Evolutionary conservation across 53 echinoderm and acorn worm species (phyloP), one percentile per base, ranked within the genome.

Genomic region (Stichopus horrens): DNA sequence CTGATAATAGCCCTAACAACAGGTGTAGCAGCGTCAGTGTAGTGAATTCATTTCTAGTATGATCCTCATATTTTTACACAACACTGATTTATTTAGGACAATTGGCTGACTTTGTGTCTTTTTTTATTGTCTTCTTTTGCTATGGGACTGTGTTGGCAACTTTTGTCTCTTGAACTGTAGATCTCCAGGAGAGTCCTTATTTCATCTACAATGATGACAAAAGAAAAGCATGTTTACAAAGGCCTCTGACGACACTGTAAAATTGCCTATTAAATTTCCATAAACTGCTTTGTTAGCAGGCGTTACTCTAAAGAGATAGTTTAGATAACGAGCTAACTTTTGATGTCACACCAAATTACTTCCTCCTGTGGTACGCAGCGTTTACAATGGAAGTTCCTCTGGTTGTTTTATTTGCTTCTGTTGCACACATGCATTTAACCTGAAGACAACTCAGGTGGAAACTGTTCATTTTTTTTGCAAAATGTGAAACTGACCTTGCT

Each of bases 121-220:
- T 37, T 37, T 37, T 37, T 37, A 37, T 37, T 37, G 37, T 37
- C 37, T 37, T 37, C 37, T 37, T 37, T 75, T 74, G 19, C 23
- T 75, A 0, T 23, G 23, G 23, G 37, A 8, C 14, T 78, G 79
- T 55, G 55, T 55, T 79, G 54, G 16, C 55, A 79, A 79, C 79
- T 79, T 79, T 79, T 79, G 52, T 79, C 54, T 19, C 76, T 71
- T 71, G 71, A 71, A 71, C 16, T 71, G 71, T 71, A 71, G 71
- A 7, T 71, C 16, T 71, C 8, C 16, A 71, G 71, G 8, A 7
- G 20, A 71, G 6, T 71, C 71, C 8, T 71, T 8, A 71, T 71
- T 71, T 16, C 0, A 71, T n/a, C 37, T 37, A 37, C 37, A 37
- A 37, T 37, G 37, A 37, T 37, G 37, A 37, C 37, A 37, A 37